Evolutionary conservation across 1,140 invertebrate species (phyloP), one percentile per base, ranked within the genome.

Genomic region (Latrodectus geometricus): DNA sequence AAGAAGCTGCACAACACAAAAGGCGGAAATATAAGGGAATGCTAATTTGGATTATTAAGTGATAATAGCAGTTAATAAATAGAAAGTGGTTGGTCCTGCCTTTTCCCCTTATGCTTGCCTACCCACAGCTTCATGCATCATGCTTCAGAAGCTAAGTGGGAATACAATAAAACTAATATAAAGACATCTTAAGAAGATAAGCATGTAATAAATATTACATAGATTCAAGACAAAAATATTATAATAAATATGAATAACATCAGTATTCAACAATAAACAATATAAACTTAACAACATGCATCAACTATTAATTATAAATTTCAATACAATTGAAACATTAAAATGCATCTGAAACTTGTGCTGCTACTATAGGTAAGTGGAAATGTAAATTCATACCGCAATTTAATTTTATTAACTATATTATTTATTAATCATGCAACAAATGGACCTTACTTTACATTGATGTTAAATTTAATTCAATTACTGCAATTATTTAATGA

Each of bases 61-160:
- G 69, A 86, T 61, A 61, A 61, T 69, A 84, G 75, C 83, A 86
- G 66, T 78, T 76, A 86, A 86, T 86, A 15, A 77, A 35, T 70
- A 65, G 77, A 56, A 75, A 23, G 52, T 77, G 23, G 14, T 61
- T 54, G 56, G 52, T 75, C 73, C 74, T 85, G 83, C 83, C 66
- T 17, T 17, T 65, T 56, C 54, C 81, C 81, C 72, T 66, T 75
- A 73, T 66, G 61, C 70, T 83, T 66, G 81, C 70, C 81, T 86
- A 77, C 83, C 83, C 83, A 86, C 83, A 86, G 83, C 83, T 86
- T 86, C 83, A 86, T 86, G 83, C 81, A 84, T 66, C 83, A 77
- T 77, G 74, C 74, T 77, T 69, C 48, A 86, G 83, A 86, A 86
- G 83, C 83, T 78, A 86, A 75, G 83, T 86, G 83, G 83, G 83